Evolutionary conservation across 2,113 vertebrate genomes (phyloP).

Genomic region (Anarrhichthys ocellatus): DNA sequence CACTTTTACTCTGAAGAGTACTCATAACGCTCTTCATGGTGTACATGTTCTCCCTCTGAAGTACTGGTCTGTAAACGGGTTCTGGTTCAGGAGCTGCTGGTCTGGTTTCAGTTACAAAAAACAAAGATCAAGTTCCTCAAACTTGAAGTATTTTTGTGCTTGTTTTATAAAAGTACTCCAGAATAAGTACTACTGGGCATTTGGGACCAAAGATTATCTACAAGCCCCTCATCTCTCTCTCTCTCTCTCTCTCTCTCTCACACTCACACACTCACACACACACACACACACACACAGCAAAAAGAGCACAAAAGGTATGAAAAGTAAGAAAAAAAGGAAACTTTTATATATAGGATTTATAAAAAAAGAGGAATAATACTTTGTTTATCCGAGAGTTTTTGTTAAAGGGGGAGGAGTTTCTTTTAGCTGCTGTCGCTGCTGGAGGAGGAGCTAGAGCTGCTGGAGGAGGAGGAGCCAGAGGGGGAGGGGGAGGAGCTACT

Average conservation of each 20-base stretch:
- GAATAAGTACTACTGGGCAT: constrained; percentile 33
- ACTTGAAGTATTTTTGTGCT: constrained; percentile 67
- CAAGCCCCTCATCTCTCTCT: not conserved
- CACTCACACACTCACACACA: constrained; percentile 39
- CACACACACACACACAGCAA: constrained; percentile 68
- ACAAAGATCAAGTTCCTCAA: constrained; percentile 28
- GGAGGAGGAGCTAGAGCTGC: constrained; percentile 50
- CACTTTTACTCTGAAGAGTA: not conserved
- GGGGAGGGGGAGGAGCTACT: constrained; percentile 18
- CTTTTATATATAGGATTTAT: constrained; percentile 77
- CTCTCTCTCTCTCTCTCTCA: not conserved
- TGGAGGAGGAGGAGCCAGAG: not conserved
- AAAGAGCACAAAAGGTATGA: constrained; percentile 77
- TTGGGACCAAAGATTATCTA: constrained; percentile 66
- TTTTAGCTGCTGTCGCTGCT: constrained; percentile 79
- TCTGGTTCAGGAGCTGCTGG: constrained; percentile 48
- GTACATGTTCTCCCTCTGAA: not conserved
- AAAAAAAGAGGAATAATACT: constrained; percentile 81
- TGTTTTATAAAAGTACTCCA: constrained; percentile 47
- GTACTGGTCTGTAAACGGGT: constrained; percentile 3
- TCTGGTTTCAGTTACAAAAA: constrained; percentile 51
- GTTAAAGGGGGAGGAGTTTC: constrained; percentile 40
- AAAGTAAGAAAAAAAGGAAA: constrained; percentile 72
- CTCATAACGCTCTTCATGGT: too few relatives aligned
- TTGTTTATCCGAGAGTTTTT: constrained; percentile 73